These are phyloP conservation scores for Botrylloides violaceus DNA, from an alignment of 23 tunicate species.

Conservation along the genomic window DNA sequence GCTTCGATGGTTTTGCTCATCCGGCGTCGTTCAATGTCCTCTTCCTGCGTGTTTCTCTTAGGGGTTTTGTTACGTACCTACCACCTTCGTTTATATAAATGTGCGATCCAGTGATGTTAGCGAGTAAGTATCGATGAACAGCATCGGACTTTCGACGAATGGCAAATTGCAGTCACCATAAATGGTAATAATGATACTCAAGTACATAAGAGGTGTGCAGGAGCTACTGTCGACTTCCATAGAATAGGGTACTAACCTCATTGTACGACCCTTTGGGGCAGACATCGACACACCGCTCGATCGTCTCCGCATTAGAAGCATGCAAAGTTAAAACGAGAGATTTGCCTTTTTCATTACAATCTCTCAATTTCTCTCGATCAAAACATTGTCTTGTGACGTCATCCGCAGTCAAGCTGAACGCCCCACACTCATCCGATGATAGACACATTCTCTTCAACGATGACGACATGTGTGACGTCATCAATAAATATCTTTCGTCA, in stretches of 20 bases:
- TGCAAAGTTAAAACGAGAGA: slow-evolving; percentile 17
- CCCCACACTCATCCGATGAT: slow-evolving; percentile 9
- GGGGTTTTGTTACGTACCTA: too few species aligned
- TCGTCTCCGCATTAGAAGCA: neutral
- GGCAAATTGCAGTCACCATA: too few species aligned
- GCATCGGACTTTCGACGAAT: too few species aligned
- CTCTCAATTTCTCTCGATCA: neutral
- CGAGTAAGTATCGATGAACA: too few species aligned
- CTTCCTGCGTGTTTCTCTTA: too few species aligned
- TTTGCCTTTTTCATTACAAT: neutral
- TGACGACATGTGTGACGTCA: slow-evolving; percentile 25
- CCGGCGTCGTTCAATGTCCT: too few species aligned
- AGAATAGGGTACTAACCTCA: slow-evolving; percentile 19
- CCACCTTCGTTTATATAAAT: too few species aligned
- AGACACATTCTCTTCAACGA: slow-evolving; percentile 12
- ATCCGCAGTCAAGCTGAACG: slow-evolving; percentile 6
- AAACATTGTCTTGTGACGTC: slow-evolving; percentile 7
- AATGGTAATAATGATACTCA: too few species aligned
- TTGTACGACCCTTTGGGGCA: slow-evolving; percentile 21
- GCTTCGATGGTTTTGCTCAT: too few species aligned
- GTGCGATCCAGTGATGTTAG: too few species aligned
- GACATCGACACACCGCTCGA: neutral
- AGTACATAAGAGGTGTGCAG: too few species aligned
- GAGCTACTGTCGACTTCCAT: too few species aligned
- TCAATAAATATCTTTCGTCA: neutral